Evolutionary conservation across 2,888 invertebrate species (phyloP).

Genomic region (Calameuta idolon): DNA sequence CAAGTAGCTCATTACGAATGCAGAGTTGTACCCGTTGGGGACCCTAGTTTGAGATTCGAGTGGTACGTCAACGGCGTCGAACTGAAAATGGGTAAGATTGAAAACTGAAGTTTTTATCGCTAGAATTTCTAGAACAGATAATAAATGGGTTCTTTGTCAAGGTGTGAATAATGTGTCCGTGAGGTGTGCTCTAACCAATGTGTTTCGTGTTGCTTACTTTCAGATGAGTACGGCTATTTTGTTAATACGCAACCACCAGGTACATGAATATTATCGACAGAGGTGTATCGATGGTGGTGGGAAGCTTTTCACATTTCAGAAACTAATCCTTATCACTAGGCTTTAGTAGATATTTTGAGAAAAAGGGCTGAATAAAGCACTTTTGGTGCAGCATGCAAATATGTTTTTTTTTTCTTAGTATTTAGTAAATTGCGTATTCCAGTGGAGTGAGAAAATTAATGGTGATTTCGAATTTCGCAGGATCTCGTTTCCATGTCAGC

Average conservation of each 20-base stretch:
- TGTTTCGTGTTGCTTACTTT: constrained; percentile 24
- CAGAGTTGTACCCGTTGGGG: constrained; percentile 92
- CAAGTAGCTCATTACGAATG: constrained; percentile 93
- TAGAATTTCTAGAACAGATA: constrained; percentile 5
- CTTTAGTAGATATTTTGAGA: not conserved
- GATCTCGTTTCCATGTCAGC: constrained; percentile 89
- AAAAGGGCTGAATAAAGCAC: no score
- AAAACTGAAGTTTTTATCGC: not conserved
- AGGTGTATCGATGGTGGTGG: constrained; percentile 19
- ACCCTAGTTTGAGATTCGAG: constrained; percentile 90
- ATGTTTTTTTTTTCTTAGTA: not conserved
- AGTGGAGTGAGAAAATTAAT: not conserved
- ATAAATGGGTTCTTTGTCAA: constrained; percentile 12
- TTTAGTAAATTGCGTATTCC: constrained; percentile 8
- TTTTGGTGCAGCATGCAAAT: no score
- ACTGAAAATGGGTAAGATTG: constrained; percentile 83
- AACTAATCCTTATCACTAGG: constrained; percentile 5
- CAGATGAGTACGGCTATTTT: constrained; percentile 35
- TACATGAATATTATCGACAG: constrained; percentile 21
- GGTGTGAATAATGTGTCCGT: constrained; percentile 18
- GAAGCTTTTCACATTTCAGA: not conserved
- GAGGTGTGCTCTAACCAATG: constrained; percentile 16
- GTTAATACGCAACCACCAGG: constrained; percentile 36
- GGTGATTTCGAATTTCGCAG: constrained; percentile 56
- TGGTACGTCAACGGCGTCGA: constrained; percentile 97